These are phyloP conservation scores for Papilio demoleus DNA, from an alignment of 2,888 invertebrate genomes.

Conservation along the genomic window DNA sequence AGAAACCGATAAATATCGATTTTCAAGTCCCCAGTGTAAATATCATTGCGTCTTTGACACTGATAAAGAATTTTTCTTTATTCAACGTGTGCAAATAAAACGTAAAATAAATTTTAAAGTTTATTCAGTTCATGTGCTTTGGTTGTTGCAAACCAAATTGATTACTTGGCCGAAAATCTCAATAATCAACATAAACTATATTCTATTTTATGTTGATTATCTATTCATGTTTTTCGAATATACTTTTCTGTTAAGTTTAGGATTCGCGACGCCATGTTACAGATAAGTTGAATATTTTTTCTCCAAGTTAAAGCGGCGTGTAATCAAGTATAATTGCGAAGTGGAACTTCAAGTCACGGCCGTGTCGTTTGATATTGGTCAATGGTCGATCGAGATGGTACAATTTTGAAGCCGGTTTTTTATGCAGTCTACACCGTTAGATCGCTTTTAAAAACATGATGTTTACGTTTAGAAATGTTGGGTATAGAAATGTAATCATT, in stretches of 20 bases:
- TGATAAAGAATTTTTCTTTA: constrained; percentile 13
- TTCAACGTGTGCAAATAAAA: background rate
- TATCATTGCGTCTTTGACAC: constrained; percentile 33
- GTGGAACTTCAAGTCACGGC: constrained; percentile 50
- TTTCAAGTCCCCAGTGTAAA: constrained; percentile 31
- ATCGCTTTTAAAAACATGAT: constrained; percentile 21
- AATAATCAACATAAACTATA: too few species aligned
- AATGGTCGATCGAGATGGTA: constrained; percentile 43
- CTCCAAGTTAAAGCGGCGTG: background rate
- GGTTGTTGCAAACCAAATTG: too few species aligned
- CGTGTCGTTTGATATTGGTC: constrained; percentile 47
- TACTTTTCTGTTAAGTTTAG: background rate
- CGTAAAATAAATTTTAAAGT: background rate
- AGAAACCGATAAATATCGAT: constrained; percentile 23
- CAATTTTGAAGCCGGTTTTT: constrained; percentile 40
- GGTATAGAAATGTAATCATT: background rate
- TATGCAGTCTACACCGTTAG: constrained; percentile 41
- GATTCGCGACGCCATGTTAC: background rate
- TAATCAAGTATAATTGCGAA: constrained; percentile 46
- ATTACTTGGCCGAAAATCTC: too few species aligned
- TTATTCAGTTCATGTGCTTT: background rate
- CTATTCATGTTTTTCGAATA: background rate
- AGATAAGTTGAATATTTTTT: constrained; percentile 24
- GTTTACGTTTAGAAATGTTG: background rate
- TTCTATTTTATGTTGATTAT: too few species aligned